Conservation (phyloP, 2,888 invertebrate genomes). For the Melanotus villosus region DNA sequence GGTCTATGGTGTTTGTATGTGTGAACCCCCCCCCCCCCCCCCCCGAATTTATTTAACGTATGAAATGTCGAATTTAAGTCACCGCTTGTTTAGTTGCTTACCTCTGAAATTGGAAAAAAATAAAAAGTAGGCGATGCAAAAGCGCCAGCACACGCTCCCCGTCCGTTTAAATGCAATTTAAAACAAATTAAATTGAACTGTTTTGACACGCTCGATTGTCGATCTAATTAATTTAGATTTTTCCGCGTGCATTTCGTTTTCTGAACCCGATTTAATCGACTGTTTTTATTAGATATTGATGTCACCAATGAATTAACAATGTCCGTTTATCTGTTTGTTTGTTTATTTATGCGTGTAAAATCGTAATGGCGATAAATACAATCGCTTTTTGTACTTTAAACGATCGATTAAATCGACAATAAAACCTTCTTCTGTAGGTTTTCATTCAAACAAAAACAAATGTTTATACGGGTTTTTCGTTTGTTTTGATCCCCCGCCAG, state of each 20-base stretch:
- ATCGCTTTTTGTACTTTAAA: background rate
- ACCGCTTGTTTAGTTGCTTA: background rate
- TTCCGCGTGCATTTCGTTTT: background rate
- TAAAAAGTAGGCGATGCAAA: background rate
- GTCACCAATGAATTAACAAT: background rate
- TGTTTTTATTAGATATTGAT: background rate
- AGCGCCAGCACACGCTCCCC: too few species aligned
- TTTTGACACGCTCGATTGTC: slow-evolving; percentile 16
- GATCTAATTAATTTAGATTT: slow-evolving; percentile 14
- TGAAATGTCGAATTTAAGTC: background rate
- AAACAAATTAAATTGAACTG: slow-evolving; percentile 12
- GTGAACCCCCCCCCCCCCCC: background rate
- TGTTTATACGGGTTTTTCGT: too few species aligned
- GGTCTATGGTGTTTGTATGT: background rate
- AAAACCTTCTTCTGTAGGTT: too few species aligned
- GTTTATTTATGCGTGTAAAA: background rate
- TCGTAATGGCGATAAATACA: background rate
- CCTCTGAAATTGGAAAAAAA: background rate
- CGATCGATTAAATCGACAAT: too few species aligned
- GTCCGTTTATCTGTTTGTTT: background rate
- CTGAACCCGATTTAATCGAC: background rate
- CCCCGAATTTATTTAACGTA: background rate
- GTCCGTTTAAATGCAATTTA: slow-evolving; percentile 1
- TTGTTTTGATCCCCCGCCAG: too few species aligned
- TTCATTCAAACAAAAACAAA: too few species aligned